Percentiles rank a stretch among this genome's conserved stretches.
Evolutionary conservation across 2,888 invertebrate species (phyloP).

Genomic region (Leptodirus hochenwartii): DNA sequence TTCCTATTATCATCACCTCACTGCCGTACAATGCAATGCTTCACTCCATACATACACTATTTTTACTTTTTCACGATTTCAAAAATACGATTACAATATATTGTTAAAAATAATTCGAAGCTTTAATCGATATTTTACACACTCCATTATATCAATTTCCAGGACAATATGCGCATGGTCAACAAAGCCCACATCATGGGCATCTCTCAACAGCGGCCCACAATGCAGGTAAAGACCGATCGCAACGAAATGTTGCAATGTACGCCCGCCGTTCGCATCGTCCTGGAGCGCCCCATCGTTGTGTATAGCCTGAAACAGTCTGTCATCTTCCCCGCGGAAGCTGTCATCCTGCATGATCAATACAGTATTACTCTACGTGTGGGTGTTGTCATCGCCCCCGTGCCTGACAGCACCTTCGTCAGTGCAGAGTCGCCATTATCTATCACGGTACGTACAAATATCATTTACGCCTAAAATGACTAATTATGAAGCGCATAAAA

Average conservation of each 20-base stretch:
- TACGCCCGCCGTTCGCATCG: slow-evolving; percentile 27
- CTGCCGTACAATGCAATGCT: no score
- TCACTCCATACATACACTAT: no score
- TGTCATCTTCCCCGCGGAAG: slow-evolving; percentile 26
- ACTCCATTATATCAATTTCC: no score
- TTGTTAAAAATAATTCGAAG: no score
- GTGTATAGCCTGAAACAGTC: slow-evolving; percentile 23
- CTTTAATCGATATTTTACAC: no score
- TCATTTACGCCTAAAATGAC: no score
- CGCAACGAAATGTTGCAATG: slow-evolving; percentile 21
- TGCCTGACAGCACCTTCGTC: slow-evolving; percentile 19
- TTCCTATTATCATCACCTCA: no score
- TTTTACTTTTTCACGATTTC: no score
- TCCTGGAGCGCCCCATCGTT: slow-evolving; percentile 24
- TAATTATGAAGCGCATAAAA: no score
- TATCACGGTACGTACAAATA: no score
- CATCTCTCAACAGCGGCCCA: slow-evolving; percentile 23
- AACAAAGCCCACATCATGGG: slow-evolving; percentile 22
- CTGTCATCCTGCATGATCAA: slow-evolving; percentile 24
- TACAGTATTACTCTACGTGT: slow-evolving; percentile 25
- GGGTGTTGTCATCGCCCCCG: slow-evolving; percentile 28
- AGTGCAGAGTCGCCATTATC: slow-evolving; percentile 23
- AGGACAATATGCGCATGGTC: slow-evolving; percentile 22
- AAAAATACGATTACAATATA: no score
- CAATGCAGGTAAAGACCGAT: slow-evolving; percentile 23